Evolutionary conservation across 23 tunicate species (phyloP), one percentile per base, ranked within the genome.

Genomic region (Halocynthia roretzi): DNA sequence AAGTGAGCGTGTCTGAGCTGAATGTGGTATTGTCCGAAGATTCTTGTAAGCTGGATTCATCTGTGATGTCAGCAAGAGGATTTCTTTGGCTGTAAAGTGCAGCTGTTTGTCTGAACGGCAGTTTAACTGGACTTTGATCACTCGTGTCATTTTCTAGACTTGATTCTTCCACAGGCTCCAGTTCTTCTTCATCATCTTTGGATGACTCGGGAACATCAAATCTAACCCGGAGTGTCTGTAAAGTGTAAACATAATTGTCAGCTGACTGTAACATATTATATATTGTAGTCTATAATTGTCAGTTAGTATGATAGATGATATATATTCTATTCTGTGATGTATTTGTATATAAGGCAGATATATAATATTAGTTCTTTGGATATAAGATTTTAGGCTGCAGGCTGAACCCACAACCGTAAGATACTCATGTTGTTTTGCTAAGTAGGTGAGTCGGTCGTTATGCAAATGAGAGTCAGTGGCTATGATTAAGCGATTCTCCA

Each of bases 41-140:
- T 8, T 54, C 62, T 22, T 54, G 78, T 50, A 21, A 53, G 8
- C 22, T 17, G 1, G 84, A 72, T 40, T 75, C 88, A 17, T 61
- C 7, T 17, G 96, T 83, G 54, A 89, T 89, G 69, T 83, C 96
- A 8, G 88, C 96, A 44, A 89, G 80, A 49, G 96, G 96, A 56
- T 89, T 89, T 40, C 88, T 77, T 68, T 84, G 85, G 5, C 85
- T 75, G 61, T 80, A 84, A 70, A 89, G 54, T 21, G 88, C 88
- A 17, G 96, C 88, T 53, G 70, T 83, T 23, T 61, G 76, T 5
- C 68, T n/a, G 75, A 89, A 89, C 10, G 77, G 72, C 10, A 57
- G 64, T 40, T 61, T 12, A 6, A 7, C 12, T 61, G 80, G 48
- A 10, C 54, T 49, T 50, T 71, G 64, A 44, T 79, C 80, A 19